Percentiles rank a stretch among this genome's conserved stretches.
These are phyloP conservation scores for Omphaloscelis lunosa DNA, from an alignment of 2,888 invertebrate species.

Conservation along the genomic window DNA sequence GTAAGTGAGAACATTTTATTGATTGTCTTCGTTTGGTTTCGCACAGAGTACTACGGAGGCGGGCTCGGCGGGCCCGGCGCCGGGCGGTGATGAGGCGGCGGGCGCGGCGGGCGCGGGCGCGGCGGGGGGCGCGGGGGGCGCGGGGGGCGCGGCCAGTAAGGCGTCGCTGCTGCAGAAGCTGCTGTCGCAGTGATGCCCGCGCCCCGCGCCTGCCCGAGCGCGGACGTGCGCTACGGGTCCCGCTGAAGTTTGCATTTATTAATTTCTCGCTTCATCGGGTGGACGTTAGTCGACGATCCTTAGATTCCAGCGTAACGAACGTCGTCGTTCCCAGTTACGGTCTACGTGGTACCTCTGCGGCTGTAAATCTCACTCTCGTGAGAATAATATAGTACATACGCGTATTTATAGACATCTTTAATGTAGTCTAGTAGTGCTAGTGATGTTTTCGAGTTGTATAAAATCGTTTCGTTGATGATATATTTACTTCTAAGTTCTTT, in stretches of 20 bases:
- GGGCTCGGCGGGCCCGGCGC: constrained; percentile 83
- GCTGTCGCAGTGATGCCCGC: constrained; percentile 93
- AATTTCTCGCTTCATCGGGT: constrained; percentile 75
- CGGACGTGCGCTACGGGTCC: constrained; percentile 51
- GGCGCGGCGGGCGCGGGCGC: constrained; percentile 65
- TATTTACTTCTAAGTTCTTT: constrained; percentile 77
- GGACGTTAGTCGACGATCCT: constrained; percentile 74
- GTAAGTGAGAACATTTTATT: neutral
- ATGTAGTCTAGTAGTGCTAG: constrained; percentile 88
- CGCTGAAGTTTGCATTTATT: constrained; percentile 84
- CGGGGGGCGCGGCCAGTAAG: constrained; percentile 77
- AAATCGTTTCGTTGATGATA: constrained; percentile 79
- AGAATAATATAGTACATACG: constrained; percentile 82
- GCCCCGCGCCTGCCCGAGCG: constrained; percentile 32
- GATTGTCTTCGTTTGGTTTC: constrained; percentile 40
- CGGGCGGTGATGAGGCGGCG: constrained; percentile 77
- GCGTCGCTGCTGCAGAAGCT: constrained; percentile 96
- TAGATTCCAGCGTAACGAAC: constrained; percentile 78
- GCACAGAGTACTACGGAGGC: constrained; percentile 89
- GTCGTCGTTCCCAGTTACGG: constrained; percentile 79
- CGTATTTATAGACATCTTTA: constrained; percentile 84
- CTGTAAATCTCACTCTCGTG: constrained; percentile 85
- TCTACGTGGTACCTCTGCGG: constrained; percentile 88
- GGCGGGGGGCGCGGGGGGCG: constrained; percentile 52
- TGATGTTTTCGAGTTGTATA: constrained; percentile 86